phyloP scores from a whole-genome alignment of 37 sponge, comb jelly and placozoan species.

The Spongilla lacustris region DNA sequence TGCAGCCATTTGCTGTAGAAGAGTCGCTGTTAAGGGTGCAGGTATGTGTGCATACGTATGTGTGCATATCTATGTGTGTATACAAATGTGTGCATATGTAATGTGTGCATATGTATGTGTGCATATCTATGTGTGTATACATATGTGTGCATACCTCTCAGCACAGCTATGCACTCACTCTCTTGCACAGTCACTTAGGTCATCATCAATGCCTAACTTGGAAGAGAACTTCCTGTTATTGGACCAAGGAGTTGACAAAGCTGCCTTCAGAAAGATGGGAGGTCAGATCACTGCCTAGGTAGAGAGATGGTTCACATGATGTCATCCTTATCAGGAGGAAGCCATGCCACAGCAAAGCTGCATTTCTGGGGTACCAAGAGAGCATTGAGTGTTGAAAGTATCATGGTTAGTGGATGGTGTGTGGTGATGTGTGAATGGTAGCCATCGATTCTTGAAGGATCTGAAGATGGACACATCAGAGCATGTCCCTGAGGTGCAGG shows the following conservation, averaged over 20 bases:
- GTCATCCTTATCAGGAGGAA: not conserved
- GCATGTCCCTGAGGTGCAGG: not conserved
- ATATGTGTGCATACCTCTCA: not conserved
- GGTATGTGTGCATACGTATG: too few relatives aligned
- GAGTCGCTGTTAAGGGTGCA: too few relatives aligned
- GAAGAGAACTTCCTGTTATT: not conserved
- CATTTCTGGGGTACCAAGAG: not conserved
- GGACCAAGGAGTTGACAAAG: not conserved
- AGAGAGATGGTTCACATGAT: too few relatives aligned
- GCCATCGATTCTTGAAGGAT: not conserved
- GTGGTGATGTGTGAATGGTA: not conserved
- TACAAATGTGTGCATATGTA: too few relatives aligned
- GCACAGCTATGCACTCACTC: not conserved
- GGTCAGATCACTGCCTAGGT: not conserved
- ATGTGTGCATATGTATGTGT: too few relatives aligned
- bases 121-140: not conserved
- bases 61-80: too few relatives aligned
- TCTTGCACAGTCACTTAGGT: not conserved
- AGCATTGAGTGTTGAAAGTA: constrained; percentile 21
- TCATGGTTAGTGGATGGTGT: constrained; percentile 9
- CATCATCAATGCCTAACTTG: not conserved
- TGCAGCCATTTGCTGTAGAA: too few relatives aligned
- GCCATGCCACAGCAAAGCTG: not conserved
- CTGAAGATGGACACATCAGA: not conserved
- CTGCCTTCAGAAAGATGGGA: not conserved